phyloP scores from a whole-genome alignment of 2,113 vertebrate species.

The Oreotrochilus melanogaster region DNA sequence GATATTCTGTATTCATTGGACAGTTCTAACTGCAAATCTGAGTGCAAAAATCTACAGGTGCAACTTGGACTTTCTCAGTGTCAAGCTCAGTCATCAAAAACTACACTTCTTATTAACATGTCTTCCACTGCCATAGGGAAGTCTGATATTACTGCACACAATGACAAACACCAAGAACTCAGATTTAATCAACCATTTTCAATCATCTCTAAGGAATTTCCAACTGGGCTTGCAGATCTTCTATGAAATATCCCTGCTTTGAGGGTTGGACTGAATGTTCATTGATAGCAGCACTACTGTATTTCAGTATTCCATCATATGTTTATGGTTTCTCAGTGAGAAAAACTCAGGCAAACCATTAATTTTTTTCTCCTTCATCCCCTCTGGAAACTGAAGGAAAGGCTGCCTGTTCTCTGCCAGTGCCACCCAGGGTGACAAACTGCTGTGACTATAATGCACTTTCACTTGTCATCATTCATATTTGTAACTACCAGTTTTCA shows the following conservation, averaged over 20 bases:
- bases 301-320: not conserved
- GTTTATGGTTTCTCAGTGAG: not conserved
- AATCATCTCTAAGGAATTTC: not conserved
- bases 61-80: not conserved
- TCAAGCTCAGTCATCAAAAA: not conserved
- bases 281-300: not conserved
- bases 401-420: not conserved
- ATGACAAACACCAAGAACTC: not conserved
- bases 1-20: not conserved
- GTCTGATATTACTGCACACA: not conserved
- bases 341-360: not conserved
- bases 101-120: not conserved
- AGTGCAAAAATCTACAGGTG: not conserved
- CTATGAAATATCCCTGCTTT: not conserved
- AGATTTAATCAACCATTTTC: not conserved
- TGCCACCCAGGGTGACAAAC: not conserved
- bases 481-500: not conserved
- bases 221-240: not conserved
- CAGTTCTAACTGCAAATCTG: not conserved
- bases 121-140: not conserved
- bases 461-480: not conserved
- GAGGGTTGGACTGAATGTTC: not conserved
- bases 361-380: not conserved
- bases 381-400: not conserved
- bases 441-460: not conserved